A percentile compares a stretch with the other conserved stretches of the same genome.
These are phyloP conservation scores for Panthera tigris DNA, from an alignment of 2,113 vertebrate species.

Conservation along the genomic window DNA sequence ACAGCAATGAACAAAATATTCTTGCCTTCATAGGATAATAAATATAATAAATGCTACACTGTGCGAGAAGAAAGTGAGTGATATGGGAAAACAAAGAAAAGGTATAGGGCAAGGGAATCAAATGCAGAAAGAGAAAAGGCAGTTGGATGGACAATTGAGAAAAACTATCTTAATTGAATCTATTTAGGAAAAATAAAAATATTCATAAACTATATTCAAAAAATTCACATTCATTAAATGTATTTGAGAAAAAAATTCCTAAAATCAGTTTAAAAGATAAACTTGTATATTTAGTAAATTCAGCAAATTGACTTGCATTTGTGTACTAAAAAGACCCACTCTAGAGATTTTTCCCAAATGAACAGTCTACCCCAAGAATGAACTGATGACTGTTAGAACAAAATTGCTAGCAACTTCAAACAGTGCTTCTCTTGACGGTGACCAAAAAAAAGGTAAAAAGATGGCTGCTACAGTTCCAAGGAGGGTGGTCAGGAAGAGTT, in stretches of 20 bases:
- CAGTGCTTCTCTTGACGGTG: background rate
- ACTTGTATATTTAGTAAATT: background rate
- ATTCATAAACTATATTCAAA: background rate
- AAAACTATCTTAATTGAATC: background rate
- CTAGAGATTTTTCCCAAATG: background rate
- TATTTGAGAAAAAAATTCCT: background rate
- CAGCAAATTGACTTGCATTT: background rate
- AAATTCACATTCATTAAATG: background rate
- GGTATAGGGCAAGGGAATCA: background rate
- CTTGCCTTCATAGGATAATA: background rate
- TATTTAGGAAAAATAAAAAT: slow-evolving; percentile 8
- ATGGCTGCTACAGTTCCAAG: background rate
- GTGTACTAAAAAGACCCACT: background rate
- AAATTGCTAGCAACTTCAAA: background rate
- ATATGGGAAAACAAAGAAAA: background rate
- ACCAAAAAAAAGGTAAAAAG: background rate
- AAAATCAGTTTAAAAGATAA: slow-evolving; percentile 6
- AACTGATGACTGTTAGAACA: background rate
- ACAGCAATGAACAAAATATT: background rate
- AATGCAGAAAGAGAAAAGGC: background rate
- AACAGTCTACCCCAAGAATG: background rate
- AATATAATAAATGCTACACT: background rate
- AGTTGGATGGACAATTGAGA: background rate
- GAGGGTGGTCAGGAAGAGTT: background rate
- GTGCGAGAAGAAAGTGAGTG: background rate